Evolutionary conservation across 2,797 vertebrate species (phyloP).

Genomic region (Tarsius wallacei): DNA sequence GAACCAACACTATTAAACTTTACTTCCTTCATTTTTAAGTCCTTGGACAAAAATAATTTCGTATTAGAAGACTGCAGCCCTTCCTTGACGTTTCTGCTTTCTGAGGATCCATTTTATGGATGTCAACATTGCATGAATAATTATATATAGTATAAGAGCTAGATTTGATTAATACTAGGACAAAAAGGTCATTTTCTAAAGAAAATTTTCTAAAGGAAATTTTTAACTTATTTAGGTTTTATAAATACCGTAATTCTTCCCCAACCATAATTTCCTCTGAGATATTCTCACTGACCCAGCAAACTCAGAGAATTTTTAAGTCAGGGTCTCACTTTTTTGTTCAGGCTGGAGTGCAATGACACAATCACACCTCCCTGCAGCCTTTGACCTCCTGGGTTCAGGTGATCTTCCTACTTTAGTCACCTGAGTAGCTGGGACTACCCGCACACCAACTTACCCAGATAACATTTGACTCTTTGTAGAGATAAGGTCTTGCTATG

Average conservation of each 20-base stretch:
- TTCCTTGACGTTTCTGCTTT: background rate
- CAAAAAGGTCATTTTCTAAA: slow-evolving; percentile 2
- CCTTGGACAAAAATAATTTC: background rate
- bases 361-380: too few relatives aligned
- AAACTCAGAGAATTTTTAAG: background rate
- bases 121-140: background rate
- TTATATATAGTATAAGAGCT: background rate
- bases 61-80: background rate
- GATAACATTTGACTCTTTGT: too few relatives aligned
- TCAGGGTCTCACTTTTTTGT: too few relatives aligned
- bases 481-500: too few relatives aligned
- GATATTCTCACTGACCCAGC: background rate
- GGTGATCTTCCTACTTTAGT: too few relatives aligned
- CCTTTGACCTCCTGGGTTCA: too few relatives aligned
- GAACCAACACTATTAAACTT: background rate
- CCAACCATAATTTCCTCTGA: background rate
- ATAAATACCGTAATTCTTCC: background rate
- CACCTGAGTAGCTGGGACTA: too few relatives aligned
- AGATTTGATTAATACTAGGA: background rate
- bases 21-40: background rate
- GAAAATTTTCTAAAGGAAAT: background rate
- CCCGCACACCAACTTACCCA: too few relatives aligned
- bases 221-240: background rate
- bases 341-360: too few relatives aligned
- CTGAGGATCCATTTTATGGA: background rate